Conservation (phyloP, 2,113 vertebrate genomes). For the Malurus alboscapulatus region DNA sequence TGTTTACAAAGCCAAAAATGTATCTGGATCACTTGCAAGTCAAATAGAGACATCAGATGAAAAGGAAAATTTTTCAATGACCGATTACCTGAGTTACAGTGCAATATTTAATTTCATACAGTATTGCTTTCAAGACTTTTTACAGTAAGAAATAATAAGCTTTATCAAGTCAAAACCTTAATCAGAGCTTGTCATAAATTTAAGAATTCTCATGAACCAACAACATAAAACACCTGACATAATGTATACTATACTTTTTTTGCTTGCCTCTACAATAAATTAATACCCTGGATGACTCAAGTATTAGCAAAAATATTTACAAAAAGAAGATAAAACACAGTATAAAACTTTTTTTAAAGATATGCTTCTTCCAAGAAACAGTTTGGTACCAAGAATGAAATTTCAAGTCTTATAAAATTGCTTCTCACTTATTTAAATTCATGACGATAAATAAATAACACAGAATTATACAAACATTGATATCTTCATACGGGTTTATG, state of each 20-base stretch:
- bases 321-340: slow-evolving; percentile 68
- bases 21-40: slow-evolving; percentile 43
- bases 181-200: slow-evolving; percentile 12
- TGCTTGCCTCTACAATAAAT: slow-evolving; percentile 51
- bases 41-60: slow-evolving; percentile 38
- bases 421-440: slow-evolving; percentile 37
- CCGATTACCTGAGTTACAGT: slow-evolving; percentile 76
- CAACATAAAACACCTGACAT: neutral
- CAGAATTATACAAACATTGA: neutral
- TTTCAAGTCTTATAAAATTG: slow-evolving; percentile 69
- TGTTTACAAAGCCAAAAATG: slow-evolving; percentile 34
- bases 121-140: slow-evolving; percentile 70
- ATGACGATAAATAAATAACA: slow-evolving; percentile 57
- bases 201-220: slow-evolving; percentile 26
- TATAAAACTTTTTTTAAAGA: slow-evolving; percentile 51
- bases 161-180: slow-evolving; percentile 54
- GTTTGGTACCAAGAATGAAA: slow-evolving; percentile 56
- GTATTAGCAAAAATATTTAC: slow-evolving; percentile 73
- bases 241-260: neutral
- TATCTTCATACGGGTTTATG: slow-evolving; percentile 33
- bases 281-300: slow-evolving; percentile 38
- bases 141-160: slow-evolving; percentile 67
- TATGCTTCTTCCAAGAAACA: slow-evolving; percentile 59
- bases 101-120: slow-evolving; percentile 64
- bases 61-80: slow-evolving; percentile 45